These are phyloP conservation scores for Manis javanica DNA, from an alignment of 2,797 vertebrate species.

Conservation along the genomic window DNA sequence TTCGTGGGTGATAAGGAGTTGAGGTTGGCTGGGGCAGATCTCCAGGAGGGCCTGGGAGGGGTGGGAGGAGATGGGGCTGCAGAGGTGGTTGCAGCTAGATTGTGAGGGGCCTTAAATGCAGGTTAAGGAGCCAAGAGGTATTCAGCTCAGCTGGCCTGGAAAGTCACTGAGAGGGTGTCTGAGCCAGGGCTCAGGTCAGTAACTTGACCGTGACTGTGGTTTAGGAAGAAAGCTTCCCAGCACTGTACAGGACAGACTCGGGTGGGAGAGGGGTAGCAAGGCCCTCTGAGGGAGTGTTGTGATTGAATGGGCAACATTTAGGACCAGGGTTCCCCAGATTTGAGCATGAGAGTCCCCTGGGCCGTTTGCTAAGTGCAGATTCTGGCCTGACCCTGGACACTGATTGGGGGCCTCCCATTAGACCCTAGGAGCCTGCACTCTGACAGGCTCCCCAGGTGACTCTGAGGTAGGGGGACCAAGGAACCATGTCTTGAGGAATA, in stretches of 20 bases:
- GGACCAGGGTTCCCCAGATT: not conserved
- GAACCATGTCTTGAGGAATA: too few species aligned
- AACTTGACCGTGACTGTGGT: not conserved
- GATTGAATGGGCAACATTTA: not conserved
- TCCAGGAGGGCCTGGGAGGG: not conserved
- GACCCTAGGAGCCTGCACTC: not conserved
- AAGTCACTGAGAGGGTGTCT: not conserved
- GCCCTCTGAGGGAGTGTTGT: not conserved
- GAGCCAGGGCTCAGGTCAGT: not conserved
- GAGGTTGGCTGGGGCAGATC: not conserved
- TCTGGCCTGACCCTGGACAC: not conserved
- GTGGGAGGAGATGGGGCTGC: not conserved
- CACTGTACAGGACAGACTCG: not conserved
- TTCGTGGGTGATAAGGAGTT: fast-evolving
- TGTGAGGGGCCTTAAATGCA: not conserved
- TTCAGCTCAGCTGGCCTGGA: not conserved
- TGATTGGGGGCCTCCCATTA: not conserved
- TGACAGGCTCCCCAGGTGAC: not conserved
- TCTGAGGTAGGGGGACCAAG: not conserved
- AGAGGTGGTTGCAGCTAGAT: not conserved
- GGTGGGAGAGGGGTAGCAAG: not conserved
- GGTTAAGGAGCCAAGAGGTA: not conserved
- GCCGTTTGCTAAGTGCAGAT: not conserved
- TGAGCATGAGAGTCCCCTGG: not conserved
- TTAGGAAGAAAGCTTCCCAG: not conserved